These are phyloP conservation scores for Pseudoatta argentina DNA, from an alignment of 1,140 invertebrate species.

Conservation along the genomic window DNA sequence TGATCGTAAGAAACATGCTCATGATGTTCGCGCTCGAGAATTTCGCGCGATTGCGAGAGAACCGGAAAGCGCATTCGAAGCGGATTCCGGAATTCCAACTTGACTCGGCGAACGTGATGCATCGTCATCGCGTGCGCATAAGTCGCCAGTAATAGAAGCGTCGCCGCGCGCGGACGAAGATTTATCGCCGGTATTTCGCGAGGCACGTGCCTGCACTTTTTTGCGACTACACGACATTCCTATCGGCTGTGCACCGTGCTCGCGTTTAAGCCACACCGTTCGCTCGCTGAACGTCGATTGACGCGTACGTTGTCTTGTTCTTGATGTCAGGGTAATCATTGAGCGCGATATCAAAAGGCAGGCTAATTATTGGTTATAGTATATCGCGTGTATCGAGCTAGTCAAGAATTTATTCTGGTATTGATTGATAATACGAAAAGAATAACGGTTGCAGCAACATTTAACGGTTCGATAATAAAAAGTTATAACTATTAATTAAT, in stretches of 20 bases:
- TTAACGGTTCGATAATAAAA: background rate
- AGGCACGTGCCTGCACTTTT: constrained; percentile 72
- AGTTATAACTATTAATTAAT: constrained; percentile 16
- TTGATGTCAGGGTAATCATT: constrained; percentile 22
- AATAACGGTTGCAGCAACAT: background rate
- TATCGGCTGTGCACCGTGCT: constrained; percentile 36
- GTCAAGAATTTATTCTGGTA: background rate
- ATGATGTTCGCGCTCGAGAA: background rate
- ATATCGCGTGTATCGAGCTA: background rate
- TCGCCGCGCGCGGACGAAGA: constrained; percentile 67
- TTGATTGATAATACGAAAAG: background rate
- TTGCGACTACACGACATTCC: constrained; percentile 66
- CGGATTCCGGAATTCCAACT: constrained; percentile 67
- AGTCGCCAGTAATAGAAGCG: constrained; percentile 64
- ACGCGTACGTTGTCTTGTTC: constrained; percentile 21
- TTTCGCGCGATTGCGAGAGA: background rate
- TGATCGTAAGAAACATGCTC: background rate
- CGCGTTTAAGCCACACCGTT: constrained; percentile 53
- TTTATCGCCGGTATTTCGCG: constrained; percentile 69
- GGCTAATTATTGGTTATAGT: constrained; percentile 2
- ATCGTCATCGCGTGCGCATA: constrained; percentile 65
- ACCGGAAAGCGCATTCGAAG: constrained; percentile 44
- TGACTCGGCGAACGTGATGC: constrained; percentile 68
- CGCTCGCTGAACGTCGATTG: background rate
- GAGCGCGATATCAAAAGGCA: constrained; percentile 3